phyloP scores from a whole-genome alignment of 2,113 vertebrate species.

The Pterocles gutturalis region DNA sequence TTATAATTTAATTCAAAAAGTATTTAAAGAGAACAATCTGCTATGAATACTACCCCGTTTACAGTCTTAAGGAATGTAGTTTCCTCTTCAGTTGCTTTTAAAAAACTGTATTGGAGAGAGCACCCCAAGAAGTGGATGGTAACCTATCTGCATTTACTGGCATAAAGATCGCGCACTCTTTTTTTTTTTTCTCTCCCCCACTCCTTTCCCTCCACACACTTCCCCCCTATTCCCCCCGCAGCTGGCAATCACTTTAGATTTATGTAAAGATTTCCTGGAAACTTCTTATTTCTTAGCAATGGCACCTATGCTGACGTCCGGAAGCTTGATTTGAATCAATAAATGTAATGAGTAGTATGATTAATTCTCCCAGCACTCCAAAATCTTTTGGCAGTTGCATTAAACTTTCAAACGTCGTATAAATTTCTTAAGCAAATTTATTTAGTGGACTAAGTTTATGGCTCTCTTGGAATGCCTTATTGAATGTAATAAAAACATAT shows the following conservation, averaged over 20 bases:
- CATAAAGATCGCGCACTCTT: neutral
- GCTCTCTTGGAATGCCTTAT: neutral
- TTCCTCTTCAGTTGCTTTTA: neutral
- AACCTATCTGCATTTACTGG: neutral
- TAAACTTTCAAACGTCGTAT: slow-evolving; percentile 11
- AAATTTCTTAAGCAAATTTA: slow-evolving; percentile 9
- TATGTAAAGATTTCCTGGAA: slow-evolving; percentile 8
- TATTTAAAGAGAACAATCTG: neutral
- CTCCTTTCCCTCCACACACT: too few species aligned
- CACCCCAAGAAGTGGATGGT: neutral
- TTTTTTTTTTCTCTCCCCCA: neutral
- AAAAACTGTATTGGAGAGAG: neutral
- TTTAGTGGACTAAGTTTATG: neutral
- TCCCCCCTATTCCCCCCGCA: too few species aligned
- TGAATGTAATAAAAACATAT: neutral
- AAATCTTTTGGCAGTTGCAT: slow-evolving; percentile 42
- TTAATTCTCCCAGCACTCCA: neutral
- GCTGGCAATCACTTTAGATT: neutral
- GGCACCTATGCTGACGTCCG: neutral
- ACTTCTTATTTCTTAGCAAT: slow-evolving; percentile 38
- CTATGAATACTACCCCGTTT: neutral
- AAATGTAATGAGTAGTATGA: slow-evolving; percentile 22
- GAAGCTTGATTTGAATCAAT: slow-evolving; percentile 47
- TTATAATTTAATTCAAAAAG: neutral
- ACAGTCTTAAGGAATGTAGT: neutral